Conservation (phyloP, 2,113 vertebrate species). For the Oxygymnocypris stewartii region DNA sequence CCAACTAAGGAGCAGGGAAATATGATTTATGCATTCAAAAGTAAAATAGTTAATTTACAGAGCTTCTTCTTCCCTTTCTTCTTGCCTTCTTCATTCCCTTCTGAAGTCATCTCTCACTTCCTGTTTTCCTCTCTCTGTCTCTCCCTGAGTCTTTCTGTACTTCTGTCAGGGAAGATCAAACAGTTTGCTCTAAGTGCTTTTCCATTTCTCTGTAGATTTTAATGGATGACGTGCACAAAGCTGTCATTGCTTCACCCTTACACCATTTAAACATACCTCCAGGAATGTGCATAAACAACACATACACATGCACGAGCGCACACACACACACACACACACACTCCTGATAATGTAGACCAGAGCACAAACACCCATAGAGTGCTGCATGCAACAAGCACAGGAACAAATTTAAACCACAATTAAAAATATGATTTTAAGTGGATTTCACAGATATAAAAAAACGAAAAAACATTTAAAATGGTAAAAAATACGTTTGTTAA, state of each 20-base stretch:
- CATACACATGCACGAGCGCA: not conserved
- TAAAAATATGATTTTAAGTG: not conserved
- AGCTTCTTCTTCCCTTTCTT: not conserved
- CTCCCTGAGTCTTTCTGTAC: conserved; percentile 8
- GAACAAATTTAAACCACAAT: not conserved
- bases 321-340: not conserved
- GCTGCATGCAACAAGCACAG: not conserved
- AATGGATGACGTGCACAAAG: conserved; percentile 47
- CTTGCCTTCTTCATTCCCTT: too few species aligned
- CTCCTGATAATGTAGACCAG: conserved; percentile 9
- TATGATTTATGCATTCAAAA: not conserved
- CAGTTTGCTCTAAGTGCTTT: conserved; percentile 48
- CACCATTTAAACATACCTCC: conserved; percentile 23
- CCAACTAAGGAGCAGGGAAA: too few species aligned
- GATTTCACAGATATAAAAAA: too few species aligned
- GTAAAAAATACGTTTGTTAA: not conserved
- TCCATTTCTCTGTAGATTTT: conserved; percentile 56
- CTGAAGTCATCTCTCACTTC: not conserved
- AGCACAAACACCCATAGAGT: not conserved
- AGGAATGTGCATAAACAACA: conserved; percentile 37
- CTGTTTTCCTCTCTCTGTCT: not conserved
- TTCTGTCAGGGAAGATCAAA: conserved; percentile 48
- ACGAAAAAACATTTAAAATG: too few species aligned
- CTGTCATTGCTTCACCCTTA: conserved; percentile 40
- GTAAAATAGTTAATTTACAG: not conserved